Evolutionary conservation across 2,888 invertebrate species (phyloP), one percentile per base, ranked within the genome.

Genomic region (Drosophila flavopinicola): DNA sequence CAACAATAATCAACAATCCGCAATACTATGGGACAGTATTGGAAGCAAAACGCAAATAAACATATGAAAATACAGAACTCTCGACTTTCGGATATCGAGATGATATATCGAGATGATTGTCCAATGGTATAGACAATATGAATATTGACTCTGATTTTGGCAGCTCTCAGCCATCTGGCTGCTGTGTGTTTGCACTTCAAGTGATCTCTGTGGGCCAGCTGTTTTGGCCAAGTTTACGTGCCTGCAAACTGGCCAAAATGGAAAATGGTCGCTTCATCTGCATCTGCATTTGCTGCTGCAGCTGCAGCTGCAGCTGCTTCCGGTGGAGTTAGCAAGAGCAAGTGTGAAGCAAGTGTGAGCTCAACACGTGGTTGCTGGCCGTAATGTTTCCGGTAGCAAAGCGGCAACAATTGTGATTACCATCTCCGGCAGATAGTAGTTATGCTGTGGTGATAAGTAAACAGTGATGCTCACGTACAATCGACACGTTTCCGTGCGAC

Each of bases 401-500:
- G 5, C 20, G 6, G 17, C 17, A 24, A 13, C 17, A n/a, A 15
- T 30, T 39, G 6, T 44, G 67, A 71, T 72, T 69, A 53, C 51
- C 39, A 71, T 71, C 71, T 57, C n/a, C n/a, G 23, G 30, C 33
- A 54, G 58, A 54, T 25, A 66, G 11, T 6, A 44, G 44, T 29
- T 44, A 44, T n/a, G n/a, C n/a, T n/a, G n/a, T 20, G 9, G 9
- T 66, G 66, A 76, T 86, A 77, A 74, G 59, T 65, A 58, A 65
- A 84, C 58, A 45, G 63, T 29, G 24, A 53, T 84, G 51, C 77
- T 61, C 80, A 80, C 80, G 80, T 80, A 78, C 51, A 24, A 17
- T 10, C 33, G 48, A 65, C 65, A 85, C 70, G 82, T 73, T 83
- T 87, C 82, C 87, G 82, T 75, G 63, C 57, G 44, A 78, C 65